phyloP scores from a whole-genome alignment of 2,113 vertebrate genomes.

The Sceloporus undulatus region DNA sequence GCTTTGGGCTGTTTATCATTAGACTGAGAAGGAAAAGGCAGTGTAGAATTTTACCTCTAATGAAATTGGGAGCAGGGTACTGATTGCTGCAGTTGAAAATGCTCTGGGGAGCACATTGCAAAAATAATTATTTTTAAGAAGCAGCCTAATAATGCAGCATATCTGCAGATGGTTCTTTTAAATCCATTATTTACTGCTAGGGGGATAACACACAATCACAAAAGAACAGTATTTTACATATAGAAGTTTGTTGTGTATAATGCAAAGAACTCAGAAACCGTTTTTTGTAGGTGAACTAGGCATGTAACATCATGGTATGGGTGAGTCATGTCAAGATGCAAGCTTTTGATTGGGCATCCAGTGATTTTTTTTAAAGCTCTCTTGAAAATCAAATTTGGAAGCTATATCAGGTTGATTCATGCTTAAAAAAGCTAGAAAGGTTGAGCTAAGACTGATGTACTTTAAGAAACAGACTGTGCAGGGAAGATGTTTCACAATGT shows the following conservation, averaged over 20 bases:
- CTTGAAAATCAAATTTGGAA: too few relatives aligned
- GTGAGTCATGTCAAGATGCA: neutral
- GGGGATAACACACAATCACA: neutral
- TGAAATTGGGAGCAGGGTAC: neutral
- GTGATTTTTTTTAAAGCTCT: too few relatives aligned
- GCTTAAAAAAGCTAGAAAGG: too few relatives aligned
- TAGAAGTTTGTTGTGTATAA: neutral
- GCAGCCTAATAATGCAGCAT: neutral
- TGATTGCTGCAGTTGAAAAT: neutral
- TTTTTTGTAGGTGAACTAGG: neutral
- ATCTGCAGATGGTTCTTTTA: neutral
- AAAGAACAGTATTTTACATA: neutral
- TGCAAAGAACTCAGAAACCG: neutral
- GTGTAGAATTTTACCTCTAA: neutral
- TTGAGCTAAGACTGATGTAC: too few relatives aligned
- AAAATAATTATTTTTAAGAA: neutral
- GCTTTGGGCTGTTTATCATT: neutral
- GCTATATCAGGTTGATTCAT: too few relatives aligned
- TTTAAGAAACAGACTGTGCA: too few relatives aligned
- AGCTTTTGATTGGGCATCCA: neutral
- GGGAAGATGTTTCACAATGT: too few relatives aligned
- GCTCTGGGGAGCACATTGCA: neutral
- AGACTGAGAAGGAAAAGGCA: neutral
- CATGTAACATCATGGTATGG: neutral
- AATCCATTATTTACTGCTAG: neutral